Base-by-base conservation (phyloP, 64 coral and sea anemone genomes). In the Hydrozoanthus tunicans region DNA sequence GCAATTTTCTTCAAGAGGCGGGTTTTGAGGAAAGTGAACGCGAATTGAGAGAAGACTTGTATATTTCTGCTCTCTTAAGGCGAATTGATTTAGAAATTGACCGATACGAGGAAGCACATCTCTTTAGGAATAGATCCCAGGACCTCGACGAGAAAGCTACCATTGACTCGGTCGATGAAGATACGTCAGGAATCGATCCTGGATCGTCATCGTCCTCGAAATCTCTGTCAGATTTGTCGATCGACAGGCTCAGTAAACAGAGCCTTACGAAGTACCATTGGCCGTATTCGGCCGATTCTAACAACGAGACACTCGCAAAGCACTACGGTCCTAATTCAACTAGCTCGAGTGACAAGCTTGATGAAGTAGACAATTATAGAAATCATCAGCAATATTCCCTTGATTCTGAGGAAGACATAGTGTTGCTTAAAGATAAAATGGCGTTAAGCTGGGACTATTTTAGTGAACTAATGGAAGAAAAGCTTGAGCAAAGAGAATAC, bases 41-140 rank as follows among this genome's bases (percentile, higher is more conserved):
- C n/a, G 82, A 85, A 9, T 25, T 85, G 25, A 85, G 65, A 71
- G 68, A 88, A 59, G 84, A 88, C 13, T 15, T 61, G 56, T 88
- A 74, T 88, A 73, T 88, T 73, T 15, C 84, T 43, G 68, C 68
- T 88, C 53, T 88, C 59, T 26, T 74, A 14, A 74, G 74, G 70
- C 68, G 13, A 24, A 51, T 75, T 54, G 26, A 73, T 11, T 13
- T 59, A 51, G 84, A 88, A 88, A 88, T 88, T 74, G 68, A 88
- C 25, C 67, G 20, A 58, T 74, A 88, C 27, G 69, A 88, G 14
- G 69, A 88, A n/a, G 13, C 51, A 27, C 26, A 73, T 43, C 24
- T 88, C 5, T 74, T 74, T 17, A 59, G 52, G 60, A 88, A 73
- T 23, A 73, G 55, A 88, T 43, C 69, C 14, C 20, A 88, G 59